These are phyloP conservation scores for Ceyx erithaca DNA, from an alignment of 2,797 vertebrate species.

Conservation along the genomic window DNA sequence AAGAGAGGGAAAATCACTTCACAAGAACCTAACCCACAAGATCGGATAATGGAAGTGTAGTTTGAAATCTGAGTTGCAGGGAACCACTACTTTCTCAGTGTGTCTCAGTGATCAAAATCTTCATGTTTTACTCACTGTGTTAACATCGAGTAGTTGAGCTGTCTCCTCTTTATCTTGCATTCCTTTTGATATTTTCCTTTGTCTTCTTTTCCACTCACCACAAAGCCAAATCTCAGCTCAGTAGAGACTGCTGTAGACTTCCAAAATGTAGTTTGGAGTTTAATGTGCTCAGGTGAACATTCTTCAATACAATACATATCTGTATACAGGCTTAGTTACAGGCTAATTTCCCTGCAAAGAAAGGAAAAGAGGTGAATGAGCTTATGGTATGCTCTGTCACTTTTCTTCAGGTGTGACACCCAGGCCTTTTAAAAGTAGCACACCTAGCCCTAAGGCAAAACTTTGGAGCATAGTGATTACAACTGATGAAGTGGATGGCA, in stretches of 20 bases:
- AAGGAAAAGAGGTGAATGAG: neutral
- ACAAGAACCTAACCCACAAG: neutral
- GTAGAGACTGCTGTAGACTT: neutral
- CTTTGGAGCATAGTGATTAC: neutral
- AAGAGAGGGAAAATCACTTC: neutral
- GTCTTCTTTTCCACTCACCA: neutral
- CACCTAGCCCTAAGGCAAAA: slow-evolving; percentile 15
- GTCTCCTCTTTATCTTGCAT: neutral
- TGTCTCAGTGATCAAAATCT: neutral
- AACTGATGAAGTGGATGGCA: neutral
- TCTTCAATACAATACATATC: accelerated
- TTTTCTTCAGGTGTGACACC: neutral
- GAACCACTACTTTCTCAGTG: neutral
- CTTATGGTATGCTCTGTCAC: neutral
- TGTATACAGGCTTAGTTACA: neutral
- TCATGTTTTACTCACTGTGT: neutral
- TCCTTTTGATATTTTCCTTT: neutral
- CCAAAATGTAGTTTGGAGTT: neutral
- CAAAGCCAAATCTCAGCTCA: neutral
- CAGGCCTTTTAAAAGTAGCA: neutral
- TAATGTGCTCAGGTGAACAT: neutral
- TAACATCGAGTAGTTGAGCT: neutral
- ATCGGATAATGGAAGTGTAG: neutral
- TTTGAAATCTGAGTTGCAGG: neutral
- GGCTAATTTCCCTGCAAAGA: neutral